phyloP scores from a whole-genome alignment of 2,113 vertebrate genomes.

The Ochotona curzoniae region DNA sequence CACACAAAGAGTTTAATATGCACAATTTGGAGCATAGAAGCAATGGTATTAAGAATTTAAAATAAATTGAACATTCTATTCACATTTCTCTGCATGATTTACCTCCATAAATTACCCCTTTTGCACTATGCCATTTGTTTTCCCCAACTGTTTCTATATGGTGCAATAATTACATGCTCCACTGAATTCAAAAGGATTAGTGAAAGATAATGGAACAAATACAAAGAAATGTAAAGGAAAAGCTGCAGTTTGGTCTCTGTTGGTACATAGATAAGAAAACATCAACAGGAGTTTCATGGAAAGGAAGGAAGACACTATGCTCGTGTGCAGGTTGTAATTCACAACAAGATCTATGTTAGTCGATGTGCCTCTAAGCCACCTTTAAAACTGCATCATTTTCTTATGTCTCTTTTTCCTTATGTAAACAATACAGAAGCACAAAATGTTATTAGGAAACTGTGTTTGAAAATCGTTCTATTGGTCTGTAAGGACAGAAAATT shows the following conservation, averaged over 20 bases:
- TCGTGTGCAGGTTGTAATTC: conserved; percentile 9
- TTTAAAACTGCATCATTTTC: not conserved
- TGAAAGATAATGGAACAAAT: conserved; percentile 64
- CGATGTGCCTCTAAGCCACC: not conserved
- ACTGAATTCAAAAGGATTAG: conserved; percentile 65
- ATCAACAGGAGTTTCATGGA: conserved; percentile 21
- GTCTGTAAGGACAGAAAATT: not conserved
- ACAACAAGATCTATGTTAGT: not conserved
- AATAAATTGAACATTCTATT: conserved; percentile 71
- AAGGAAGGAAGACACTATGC: not conserved
- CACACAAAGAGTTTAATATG: conserved; percentile 58
- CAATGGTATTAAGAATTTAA: conserved; percentile 61
- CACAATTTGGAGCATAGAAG: conserved; percentile 29
- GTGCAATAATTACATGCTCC: conserved; percentile 75
- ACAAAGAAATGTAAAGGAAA: conserved; percentile 54
- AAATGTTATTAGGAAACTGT: not conserved
- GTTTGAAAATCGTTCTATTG: not conserved
- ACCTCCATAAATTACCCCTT: conserved; percentile 68
- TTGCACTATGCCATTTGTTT: conserved; percentile 62
- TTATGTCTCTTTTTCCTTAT: not conserved
- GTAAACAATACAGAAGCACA: not conserved
- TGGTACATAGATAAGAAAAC: conserved; percentile 56
- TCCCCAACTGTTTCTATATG: conserved; percentile 76
- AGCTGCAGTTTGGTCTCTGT: conserved; percentile 38
- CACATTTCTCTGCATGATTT: conserved; percentile 71